Percentiles rank a stretch among this genome's conserved stretches.
Conservation (phyloP, 2,888 invertebrate genomes). For the Anarsia innoxiella region DNA sequence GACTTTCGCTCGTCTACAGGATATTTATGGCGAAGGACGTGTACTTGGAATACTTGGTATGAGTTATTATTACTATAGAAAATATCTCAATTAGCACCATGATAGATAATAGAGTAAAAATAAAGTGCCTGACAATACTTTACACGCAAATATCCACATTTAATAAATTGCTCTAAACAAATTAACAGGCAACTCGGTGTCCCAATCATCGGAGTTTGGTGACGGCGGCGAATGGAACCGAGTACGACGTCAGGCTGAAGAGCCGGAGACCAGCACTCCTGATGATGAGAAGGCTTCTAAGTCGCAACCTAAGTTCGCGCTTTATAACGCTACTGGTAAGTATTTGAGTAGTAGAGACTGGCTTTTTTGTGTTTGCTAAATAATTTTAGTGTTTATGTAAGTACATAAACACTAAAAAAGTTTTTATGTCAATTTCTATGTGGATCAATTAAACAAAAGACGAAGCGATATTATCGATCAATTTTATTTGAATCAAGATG, state of each 20-base stretch:
- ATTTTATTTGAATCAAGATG: too few relatives aligned
- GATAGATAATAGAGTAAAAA: background rate
- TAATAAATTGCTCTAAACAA: background rate
- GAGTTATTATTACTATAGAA: constrained; percentile 13
- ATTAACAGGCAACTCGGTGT: constrained; percentile 57
- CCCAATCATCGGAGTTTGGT: constrained; percentile 41
- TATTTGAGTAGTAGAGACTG: too few relatives aligned
- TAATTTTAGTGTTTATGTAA: too few relatives aligned
- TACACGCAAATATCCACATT: background rate
- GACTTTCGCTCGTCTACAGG: constrained; percentile 72
- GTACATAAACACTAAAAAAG: too few relatives aligned
- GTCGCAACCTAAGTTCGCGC: constrained; percentile 53
- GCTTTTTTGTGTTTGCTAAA: too few relatives aligned
- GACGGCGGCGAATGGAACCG: constrained; percentile 35
- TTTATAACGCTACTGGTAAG: constrained; percentile 59
- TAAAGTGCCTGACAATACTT: background rate
- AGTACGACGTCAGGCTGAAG: constrained; percentile 44
- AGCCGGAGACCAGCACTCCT: constrained; percentile 27
- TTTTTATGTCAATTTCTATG: too few relatives aligned
- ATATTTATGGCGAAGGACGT: constrained; percentile 73
- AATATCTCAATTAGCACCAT: too few relatives aligned
- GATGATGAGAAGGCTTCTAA: constrained; percentile 41
- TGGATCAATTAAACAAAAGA: too few relatives aligned
- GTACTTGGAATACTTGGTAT: constrained; percentile 75
- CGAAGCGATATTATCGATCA: too few relatives aligned